These are phyloP conservation scores for Anoura caudifer DNA, from an alignment of 2,113 vertebrate species.

Conservation along the genomic window DNA sequence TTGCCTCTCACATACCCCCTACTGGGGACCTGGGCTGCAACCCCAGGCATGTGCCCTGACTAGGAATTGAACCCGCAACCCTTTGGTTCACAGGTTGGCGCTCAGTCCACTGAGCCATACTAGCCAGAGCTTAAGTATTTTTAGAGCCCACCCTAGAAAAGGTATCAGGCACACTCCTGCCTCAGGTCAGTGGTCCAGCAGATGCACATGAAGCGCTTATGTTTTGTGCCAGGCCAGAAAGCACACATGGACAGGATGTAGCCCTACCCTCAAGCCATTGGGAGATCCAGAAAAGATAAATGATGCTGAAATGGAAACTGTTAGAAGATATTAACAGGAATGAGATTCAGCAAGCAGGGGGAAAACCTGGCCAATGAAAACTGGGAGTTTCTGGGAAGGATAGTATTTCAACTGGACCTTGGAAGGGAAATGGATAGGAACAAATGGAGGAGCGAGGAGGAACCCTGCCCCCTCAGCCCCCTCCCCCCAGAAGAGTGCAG, in stretches of 20 bases:
- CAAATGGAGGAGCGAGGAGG: background rate
- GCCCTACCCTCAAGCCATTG: background rate
- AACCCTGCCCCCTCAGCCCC: accelerated
- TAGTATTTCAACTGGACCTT: background rate
- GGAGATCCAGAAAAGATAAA: background rate
- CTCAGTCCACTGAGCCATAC: too few relatives aligned
- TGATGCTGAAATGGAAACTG: background rate
- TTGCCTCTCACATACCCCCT: too few relatives aligned
- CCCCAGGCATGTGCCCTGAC: too few relatives aligned
- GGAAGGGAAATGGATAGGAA: background rate
- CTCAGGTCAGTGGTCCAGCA: background rate
- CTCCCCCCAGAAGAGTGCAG: background rate
- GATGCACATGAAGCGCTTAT: background rate
- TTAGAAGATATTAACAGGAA: background rate
- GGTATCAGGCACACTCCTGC: background rate
- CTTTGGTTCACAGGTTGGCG: too few relatives aligned
- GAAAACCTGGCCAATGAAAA: background rate
- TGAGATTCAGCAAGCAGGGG: background rate
- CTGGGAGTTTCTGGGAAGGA: background rate
- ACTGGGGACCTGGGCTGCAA: too few relatives aligned
- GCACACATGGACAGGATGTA: accelerated
- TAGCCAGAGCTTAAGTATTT: background rate
- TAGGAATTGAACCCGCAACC: too few relatives aligned
- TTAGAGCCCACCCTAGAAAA: background rate
- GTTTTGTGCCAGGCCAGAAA: background rate